Base-by-base conservation (phyloP, 1,140 invertebrate genomes). In the Pseudomyrmex flavicornis region DNA sequence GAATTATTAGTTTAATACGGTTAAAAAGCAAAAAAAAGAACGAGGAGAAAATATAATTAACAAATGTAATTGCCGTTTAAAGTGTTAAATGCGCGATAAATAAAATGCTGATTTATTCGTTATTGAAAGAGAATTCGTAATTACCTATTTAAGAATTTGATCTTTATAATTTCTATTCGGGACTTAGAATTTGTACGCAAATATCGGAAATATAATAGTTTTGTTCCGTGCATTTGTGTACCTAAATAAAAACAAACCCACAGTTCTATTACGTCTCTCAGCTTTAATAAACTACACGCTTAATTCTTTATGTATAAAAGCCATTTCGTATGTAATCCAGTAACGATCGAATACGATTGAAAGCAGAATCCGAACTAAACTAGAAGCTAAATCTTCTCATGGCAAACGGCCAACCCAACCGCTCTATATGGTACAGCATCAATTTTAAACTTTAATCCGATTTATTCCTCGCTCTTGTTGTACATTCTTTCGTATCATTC, bases 371-470 rank as follows among this genome's bases (percentile, higher is more conserved):
- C 15, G 5, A 77, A 46, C 46, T 68, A 77, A 56, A 12, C 17
- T 77, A 56, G 35, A n/a, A 77, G 9, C 26, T 54, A 20, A 68
- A 46, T 56, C 50, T 66, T 20, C 10, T 44, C 9, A 7, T 44
- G 9, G 52, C n/a, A 4, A 15, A 15, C 44, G 22, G 35, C 10
- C 35, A 68, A 12, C 7, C 59, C 17, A 7, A 46, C 3, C 12
- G 10, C 46, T 52, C 10, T 65, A 56, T 2, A 12, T 66, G 9
- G 12, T 62, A 26, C 22, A 15, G 17, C 10, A 17, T 68, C 10
- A 58, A 69, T 69, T 46, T 69, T 3, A 20, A 58, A 58, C 20
- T 58, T 44, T 26, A 79, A 69, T 54, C 15, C 59, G 48, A 52
- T 77, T 56, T 13, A 77, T 56, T 22, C 10, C 8, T 7, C 20